Evolutionary conservation across 2,797 vertebrate species (phyloP), one percentile per base, ranked within the genome.

Genomic region (Spondyliosoma cantharus): DNA sequence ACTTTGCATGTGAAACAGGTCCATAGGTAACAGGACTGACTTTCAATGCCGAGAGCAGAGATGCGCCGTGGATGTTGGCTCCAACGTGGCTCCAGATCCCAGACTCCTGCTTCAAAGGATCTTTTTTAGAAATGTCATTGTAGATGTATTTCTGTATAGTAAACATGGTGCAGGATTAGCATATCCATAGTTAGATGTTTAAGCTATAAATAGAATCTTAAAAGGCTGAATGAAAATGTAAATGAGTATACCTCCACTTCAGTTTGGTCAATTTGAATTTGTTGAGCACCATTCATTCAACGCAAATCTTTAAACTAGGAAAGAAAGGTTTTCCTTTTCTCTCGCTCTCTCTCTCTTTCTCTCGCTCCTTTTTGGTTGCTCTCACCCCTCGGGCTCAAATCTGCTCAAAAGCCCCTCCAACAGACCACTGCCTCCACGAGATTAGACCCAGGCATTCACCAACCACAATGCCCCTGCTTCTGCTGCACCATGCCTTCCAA

Each of bases 401-500:
- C 87, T 87, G 78, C 86, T 86, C 76, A 74, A 90, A 89, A 93
- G 68, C 86, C 85, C 81, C 87, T 88, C 84, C 80, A 88, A 89
- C 73, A 83, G 87, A 87, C 88, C 90, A 85, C 90, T 90, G 91
- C 85, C 91, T 90, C 75, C 64, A 71, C 27, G 53, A 92, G 91
- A 94, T 93, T 93, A 92, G 87, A 86, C 76, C 86, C 65, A 77
- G 57, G 85, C 85, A 80, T 92, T 92, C 87, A 92, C 70, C 80
- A 87, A 81, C 87, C 87, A 85, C 87, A 93, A 92, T 91, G 82
- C 85, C 80, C 74, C 82, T 50, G 82, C 82, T 86, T 82, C 68
- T 86, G 82, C 84, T 68, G 74, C 82, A 69, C 83, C 77, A 45
- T 88, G 83, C 85, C 89, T 93, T 93, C 90, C 89, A 74, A 85